Percentiles rank a stretch among this genome's conserved stretches.
phyloP scores from a whole-genome alignment of 1,140 invertebrate species.

The Pararge aegeria region DNA sequence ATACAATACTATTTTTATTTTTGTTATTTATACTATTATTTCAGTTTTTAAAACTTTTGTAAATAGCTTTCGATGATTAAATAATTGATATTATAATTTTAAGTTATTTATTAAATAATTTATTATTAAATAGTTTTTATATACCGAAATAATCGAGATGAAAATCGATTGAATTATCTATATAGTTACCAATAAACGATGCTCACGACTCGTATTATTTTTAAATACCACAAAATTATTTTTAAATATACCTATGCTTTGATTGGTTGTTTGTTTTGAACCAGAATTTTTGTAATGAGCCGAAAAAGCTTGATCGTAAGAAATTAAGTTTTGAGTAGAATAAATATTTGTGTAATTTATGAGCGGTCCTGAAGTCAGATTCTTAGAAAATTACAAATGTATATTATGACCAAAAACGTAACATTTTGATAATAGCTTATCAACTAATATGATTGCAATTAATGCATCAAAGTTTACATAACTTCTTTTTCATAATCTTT shows the following conservation, averaged over 20 bases:
- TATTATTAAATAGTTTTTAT: slow-evolving; percentile 30
- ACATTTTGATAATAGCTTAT: too few relatives aligned
- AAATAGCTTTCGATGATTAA: slow-evolving; percentile 48
- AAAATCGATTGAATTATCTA: slow-evolving; percentile 27
- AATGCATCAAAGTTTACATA: too few relatives aligned
- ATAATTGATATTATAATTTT: slow-evolving; percentile 29
- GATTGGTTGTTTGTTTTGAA: slow-evolving; percentile 30
- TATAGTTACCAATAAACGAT: slow-evolving; percentile 62
- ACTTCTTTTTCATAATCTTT: too few relatives aligned
- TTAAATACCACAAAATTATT: slow-evolving; percentile 21
- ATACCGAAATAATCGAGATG: slow-evolving; percentile 23
- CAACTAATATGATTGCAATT: too few relatives aligned
- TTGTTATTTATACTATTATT: slow-evolving; percentile 10
- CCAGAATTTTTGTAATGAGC: not conserved
- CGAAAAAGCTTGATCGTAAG: not conserved
- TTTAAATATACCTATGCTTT: slow-evolving; percentile 13
- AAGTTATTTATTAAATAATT: slow-evolving; percentile 49
- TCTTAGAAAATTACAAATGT: too few relatives aligned
- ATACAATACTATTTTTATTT: slow-evolving; percentile 16
- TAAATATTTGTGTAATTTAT: too few relatives aligned
- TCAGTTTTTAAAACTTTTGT: slow-evolving; percentile 48
- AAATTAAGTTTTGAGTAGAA: too few relatives aligned
- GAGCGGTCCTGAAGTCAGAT: too few relatives aligned
- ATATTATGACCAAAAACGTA: too few relatives aligned
- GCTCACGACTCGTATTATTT: slow-evolving; percentile 29